A percentile compares a stretch with the other conserved stretches of the same genome.
phyloP scores from a whole-genome alignment of 2,888 invertebrate genomes.

The Himalopsyche anomala region DNA sequence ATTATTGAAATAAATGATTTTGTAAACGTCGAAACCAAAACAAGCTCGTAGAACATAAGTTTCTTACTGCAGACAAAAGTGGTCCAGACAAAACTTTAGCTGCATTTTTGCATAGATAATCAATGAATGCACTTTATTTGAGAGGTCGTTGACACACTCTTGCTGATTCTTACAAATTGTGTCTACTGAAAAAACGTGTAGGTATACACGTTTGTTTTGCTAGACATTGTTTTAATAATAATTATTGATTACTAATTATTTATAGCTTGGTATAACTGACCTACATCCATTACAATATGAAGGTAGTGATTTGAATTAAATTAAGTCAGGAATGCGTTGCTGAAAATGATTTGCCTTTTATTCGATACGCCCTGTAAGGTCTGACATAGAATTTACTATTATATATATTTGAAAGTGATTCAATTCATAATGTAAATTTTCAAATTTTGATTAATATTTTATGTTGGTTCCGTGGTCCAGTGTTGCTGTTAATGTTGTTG shows the following conservation, averaged over 20 bases:
- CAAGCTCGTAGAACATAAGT: not conserved
- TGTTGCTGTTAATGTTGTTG: too few species aligned
- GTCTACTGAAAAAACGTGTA: slow-evolving; percentile 14
- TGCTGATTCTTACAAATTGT: not conserved
- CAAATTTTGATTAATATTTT: too few species aligned
- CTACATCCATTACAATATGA: not conserved
- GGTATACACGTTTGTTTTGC: not conserved
- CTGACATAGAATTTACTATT: too few species aligned
- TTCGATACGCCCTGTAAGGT: too few species aligned
- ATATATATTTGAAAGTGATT: too few species aligned
- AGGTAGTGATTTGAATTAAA: too few species aligned
- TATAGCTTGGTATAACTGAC: slow-evolving; percentile 12
- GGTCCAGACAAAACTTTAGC: slow-evolving; percentile 20
- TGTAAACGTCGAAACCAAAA: not conserved
- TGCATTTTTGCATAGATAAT: slow-evolving; percentile 26
- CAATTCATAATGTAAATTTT: too few species aligned
- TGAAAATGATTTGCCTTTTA: too few species aligned
- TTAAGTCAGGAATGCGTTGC: too few species aligned
- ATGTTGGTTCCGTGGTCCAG: too few species aligned
- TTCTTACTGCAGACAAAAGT: not conserved
- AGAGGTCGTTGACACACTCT: not conserved
- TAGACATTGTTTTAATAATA: not conserved
- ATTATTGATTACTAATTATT: slow-evolving; percentile 7
- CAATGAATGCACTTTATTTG: slow-evolving; percentile 1
- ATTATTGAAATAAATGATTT: too few species aligned